Conservation (phyloP, 2,113 vertebrate genomes). For the Taxidea taxus region DNA sequence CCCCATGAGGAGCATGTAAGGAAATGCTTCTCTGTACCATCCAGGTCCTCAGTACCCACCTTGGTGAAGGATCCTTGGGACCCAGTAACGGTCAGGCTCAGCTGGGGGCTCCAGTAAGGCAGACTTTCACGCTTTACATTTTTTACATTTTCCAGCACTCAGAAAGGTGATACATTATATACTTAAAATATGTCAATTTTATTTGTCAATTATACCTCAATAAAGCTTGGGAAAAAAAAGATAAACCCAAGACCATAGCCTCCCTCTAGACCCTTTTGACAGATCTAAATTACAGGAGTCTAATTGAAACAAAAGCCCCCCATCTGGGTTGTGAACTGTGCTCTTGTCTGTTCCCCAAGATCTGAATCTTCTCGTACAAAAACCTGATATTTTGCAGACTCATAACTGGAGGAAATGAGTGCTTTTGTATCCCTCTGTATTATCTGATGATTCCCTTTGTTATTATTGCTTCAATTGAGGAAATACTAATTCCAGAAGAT, state of each 20-base stretch:
- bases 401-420: not conserved
- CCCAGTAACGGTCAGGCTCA: not conserved
- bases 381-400: not conserved
- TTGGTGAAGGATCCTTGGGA: not conserved
- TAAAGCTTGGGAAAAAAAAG: not conserved
- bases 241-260: not conserved
- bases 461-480: not conserved
- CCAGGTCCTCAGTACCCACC: not conserved
- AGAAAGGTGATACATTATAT: not conserved
- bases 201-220: not conserved
- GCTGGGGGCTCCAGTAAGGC: not conserved
- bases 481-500: not conserved
- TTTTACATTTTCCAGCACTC: not conserved
- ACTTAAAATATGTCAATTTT: not conserved
- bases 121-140: not conserved
- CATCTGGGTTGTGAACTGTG: not conserved
- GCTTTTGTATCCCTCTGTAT: not conserved
- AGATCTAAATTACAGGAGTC: not conserved
- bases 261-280: not conserved
- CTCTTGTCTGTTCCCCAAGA: not conserved
- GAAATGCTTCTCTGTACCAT: rapidly evolving
- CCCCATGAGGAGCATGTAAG: rapidly evolving
- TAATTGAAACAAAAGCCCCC: not conserved
- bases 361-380: not conserved
- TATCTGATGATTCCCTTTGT: not conserved